Percentiles rank a stretch among this genome's conserved stretches.
Conservation (phyloP, 2,888 invertebrate species). For the Cyclophora albipunctata region DNA sequence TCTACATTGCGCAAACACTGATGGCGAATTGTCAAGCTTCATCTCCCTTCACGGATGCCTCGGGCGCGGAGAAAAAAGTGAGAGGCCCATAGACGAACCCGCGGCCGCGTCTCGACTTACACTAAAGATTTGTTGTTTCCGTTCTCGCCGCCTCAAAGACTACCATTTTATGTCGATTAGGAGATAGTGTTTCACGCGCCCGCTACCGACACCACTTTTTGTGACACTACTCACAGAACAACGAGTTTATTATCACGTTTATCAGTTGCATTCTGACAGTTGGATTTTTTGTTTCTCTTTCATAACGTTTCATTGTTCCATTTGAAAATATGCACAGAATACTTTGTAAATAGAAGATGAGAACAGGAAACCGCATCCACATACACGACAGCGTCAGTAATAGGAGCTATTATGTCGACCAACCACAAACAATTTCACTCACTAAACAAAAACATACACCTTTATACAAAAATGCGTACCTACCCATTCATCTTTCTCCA, state of each 20-base stretch:
- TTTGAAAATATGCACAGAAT: neutral
- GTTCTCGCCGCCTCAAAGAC: slow-evolving; percentile 70
- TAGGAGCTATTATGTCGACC: slow-evolving; percentile 58
- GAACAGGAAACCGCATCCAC: slow-evolving; percentile 58
- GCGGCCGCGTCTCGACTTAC: slow-evolving; percentile 54
- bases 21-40: slow-evolving; percentile 56
- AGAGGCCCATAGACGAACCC: slow-evolving; percentile 49
- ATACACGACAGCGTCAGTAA: slow-evolving; percentile 44
- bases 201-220: slow-evolving; percentile 72
- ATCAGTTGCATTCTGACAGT: slow-evolving; percentile 43
- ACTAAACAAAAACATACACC: slow-evolving; percentile 67
- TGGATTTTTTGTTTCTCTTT: slow-evolving; percentile 35
- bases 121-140: slow-evolving; percentile 70
- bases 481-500: slow-evolving; percentile 72
- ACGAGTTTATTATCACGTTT: slow-evolving; percentile 60
- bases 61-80: slow-evolving; percentile 53
- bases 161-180: slow-evolving; percentile 73
- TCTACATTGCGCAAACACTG: slow-evolving; percentile 40
- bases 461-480: slow-evolving; percentile 66
- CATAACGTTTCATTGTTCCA: slow-evolving; percentile 12
- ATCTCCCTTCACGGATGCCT: slow-evolving; percentile 25
- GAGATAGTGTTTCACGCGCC: slow-evolving; percentile 71
- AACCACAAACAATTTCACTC: slow-evolving; percentile 64
- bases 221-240: slow-evolving; percentile 64
- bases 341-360: slow-evolving; percentile 37